Evolutionary conservation across 2,888 invertebrate species (phyloP), one percentile per base, ranked within the genome.

Genomic region (Drosophila quasianomalipes): DNA sequence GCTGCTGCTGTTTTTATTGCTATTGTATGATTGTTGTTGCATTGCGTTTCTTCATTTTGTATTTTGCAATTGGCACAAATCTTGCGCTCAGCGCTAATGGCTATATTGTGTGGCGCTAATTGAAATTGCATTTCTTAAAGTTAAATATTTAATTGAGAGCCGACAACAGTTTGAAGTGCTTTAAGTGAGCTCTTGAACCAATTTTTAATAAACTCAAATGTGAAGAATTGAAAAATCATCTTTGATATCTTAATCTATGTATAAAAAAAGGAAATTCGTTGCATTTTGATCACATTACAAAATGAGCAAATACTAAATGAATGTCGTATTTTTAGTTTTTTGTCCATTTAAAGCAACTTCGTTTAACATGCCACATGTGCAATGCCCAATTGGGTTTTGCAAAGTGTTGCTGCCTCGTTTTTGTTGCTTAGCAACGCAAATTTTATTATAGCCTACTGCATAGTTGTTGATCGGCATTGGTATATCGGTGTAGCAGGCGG

Each of bases 81-180:
- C 89, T 86, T 74, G 65, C 62, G 70, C 80, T 77, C 83, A 66
- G 57, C 85, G 74, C 87, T 85, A 85, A 85, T 89, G 85, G 87
- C 76, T 70, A 84, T 82, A 86, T 86, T 89, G 67, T 89, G 82
- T 75, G 87, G 84, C 80, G 84, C 89, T 89, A 85, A 89, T 89
- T 85, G 89, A 89, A 85, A 89, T 89, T 89, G 78, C 72, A 82
- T 84, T 87, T 86, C 81, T 77, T 89, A 72, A 85, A 79, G 73
- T 86, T 84, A 70, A 79, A 86, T 82, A 82, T 86, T 85, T 89
- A 89, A 86, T 85, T 89, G 84, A 77, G 74, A 79, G 71, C 28
- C 55, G 61, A 44, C 59, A n/a, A n/a, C 41, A 5, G 41, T n/a
- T 41, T n/a, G 7, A 5, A 41, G 10, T 9, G 39, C 9, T 39